Evolutionary conservation across 2,888 invertebrate genomes (phyloP).

Genomic region (Microctonus aethiopoides): DNA sequence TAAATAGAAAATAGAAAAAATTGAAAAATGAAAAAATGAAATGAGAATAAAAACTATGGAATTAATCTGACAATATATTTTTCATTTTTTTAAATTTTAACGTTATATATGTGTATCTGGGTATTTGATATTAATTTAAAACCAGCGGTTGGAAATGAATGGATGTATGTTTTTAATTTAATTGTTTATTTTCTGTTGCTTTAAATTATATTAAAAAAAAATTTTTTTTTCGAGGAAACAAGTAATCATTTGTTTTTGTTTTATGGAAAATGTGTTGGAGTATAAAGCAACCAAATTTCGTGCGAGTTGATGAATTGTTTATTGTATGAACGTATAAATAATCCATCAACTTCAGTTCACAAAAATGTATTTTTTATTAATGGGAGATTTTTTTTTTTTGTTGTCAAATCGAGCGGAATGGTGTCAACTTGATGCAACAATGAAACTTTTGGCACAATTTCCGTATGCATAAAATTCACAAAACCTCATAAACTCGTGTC

Average conservation of each 20-base stretch:
- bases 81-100: too few species aligned
- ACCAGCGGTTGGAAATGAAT: too few species aligned
- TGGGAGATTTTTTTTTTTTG: background rate
- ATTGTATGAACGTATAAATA: slow-evolving; percentile 1
- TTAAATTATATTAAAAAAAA: too few species aligned
- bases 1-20: background rate
- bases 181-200: too few species aligned
- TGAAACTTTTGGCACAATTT: too few species aligned
- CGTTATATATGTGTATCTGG: too few species aligned
- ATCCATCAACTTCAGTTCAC: background rate
- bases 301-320: background rate
- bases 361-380: slow-evolving; percentile 7
- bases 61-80: too few species aligned
- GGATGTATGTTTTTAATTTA: too few species aligned
- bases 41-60: background rate
- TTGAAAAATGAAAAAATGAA: background rate
- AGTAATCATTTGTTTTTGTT: too few species aligned
- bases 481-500: too few species aligned
- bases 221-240: too few species aligned
- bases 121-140: background rate
- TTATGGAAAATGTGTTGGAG: background rate
- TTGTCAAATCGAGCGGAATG: background rate
- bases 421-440: background rate
- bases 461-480: too few species aligned
- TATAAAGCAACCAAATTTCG: background rate